Percentiles rank a stretch among this genome's conserved stretches.
Conservation (phyloP, 2,797 vertebrate species). For the Neopelma chrysocephalum region DNA sequence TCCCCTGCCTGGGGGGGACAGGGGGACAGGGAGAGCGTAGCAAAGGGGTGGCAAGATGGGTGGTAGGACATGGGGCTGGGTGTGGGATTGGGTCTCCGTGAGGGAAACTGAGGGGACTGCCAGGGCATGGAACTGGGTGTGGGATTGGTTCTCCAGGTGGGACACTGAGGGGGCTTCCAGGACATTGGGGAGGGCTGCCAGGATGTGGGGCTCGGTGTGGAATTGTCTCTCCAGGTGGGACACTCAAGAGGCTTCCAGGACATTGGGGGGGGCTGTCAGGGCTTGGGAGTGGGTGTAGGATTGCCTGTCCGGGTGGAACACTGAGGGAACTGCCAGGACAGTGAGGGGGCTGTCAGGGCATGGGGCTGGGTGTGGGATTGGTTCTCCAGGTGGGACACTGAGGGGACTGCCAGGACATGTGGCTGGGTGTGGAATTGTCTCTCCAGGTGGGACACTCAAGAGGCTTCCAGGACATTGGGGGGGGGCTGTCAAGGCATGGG, state of each 20-base stretch:
- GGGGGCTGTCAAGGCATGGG: no score
- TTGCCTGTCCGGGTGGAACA: not conserved
- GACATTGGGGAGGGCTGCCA: not conserved
- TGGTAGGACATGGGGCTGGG: not conserved
- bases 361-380: not conserved
- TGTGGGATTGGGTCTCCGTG: not conserved
- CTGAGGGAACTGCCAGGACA: no score
- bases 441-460: no score
- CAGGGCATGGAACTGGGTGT: not conserved
- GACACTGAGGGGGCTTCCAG: not conserved
- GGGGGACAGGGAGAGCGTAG: not conserved
- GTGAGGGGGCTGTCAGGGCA: no score
- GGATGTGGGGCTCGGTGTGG: not conserved
- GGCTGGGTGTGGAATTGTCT: rapidly evolving
- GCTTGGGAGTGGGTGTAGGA: not conserved
- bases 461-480: no score
- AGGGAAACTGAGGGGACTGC: not conserved
- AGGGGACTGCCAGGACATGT: not conserved
- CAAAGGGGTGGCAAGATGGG: rapidly evolving
- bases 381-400: not conserved
- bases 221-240: not conserved
- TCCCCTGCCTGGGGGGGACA: not conserved
- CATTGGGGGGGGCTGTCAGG: no score
- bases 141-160: not conserved
- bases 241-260: no score